Base-by-base conservation (phyloP, 2,797 vertebrate species). In the Brachymystax lenok region DNA sequence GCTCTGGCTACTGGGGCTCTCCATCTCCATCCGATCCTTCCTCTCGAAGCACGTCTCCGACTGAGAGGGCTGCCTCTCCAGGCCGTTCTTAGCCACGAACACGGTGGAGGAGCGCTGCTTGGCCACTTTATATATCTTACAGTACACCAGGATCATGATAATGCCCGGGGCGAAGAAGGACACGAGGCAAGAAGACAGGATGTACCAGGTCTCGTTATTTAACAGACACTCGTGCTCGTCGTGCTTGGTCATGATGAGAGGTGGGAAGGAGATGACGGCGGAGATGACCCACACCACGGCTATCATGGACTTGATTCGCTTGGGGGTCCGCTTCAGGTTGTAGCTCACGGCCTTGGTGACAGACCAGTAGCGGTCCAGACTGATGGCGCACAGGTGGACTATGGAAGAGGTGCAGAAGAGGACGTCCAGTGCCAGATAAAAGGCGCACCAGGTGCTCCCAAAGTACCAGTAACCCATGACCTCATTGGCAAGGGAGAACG, bases 401-500 rank as follows among this genome's bases (percentile, higher is more conserved):
- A 98, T 98, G 73, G 97, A 97, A 0, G 97, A 94, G 0, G 97
- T 98, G 87, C 97, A 98, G 82, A 98, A 96, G 30, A 98, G 83
- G 80, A 97, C 96, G 1, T 98, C 97, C 86, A 97, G 89, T 0
- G 96, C 94, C 82, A 97, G 87, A 83, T 98, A 98, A 77, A 97
- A 94, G 14, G 95, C 96, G 90, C 97, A 97, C 96, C 96, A 98
- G 33, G 96, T 92, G 72, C 91, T 93, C 0, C 97, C 96, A 0
- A 98, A 98, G 83, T 95, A 95, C 97, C 97, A 98, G 88, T 96
- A 97, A 74, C 97, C 96, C 97, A 98, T 97, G 40, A 98, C 88
- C 80, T 98, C 96, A 0, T 97, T 97, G 82, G 94, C 96, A 27
- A 97, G 88, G 0, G 97, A 97, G 88, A 98, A 98, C 0, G 97